Conservation (phyloP, 2,113 vertebrate species). For the Pseudopipra pipra region DNA sequence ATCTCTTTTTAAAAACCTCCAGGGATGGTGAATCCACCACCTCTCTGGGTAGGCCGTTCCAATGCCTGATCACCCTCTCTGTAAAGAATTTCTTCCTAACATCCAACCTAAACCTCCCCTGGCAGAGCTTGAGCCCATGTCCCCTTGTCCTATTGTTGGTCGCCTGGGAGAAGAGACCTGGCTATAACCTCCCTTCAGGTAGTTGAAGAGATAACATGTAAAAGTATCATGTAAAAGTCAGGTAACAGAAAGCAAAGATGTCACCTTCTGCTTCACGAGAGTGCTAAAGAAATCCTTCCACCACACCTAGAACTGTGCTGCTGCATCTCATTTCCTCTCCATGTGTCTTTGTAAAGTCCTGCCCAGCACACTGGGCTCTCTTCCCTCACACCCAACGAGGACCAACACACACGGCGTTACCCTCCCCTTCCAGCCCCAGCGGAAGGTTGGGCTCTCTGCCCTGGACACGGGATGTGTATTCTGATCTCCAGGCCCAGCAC, state of each 20-base stretch:
- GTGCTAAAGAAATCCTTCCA: background rate
- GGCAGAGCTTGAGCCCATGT: too few relatives aligned
- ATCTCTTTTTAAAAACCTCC: too few relatives aligned
- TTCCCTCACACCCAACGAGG: background rate
- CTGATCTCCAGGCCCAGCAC: background rate
- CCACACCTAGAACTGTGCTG: background rate
- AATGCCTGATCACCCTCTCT: too few relatives aligned
- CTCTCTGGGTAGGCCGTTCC: too few relatives aligned
- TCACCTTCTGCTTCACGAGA: background rate
- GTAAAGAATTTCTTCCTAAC: too few relatives aligned
- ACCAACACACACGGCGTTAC: accelerated
- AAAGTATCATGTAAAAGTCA: background rate
- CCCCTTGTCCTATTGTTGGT: too few relatives aligned
- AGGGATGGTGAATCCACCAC: too few relatives aligned
- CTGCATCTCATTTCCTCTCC: background rate
- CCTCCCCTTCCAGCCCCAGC: background rate
- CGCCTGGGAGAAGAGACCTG: too few relatives aligned
- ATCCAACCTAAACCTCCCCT: too few relatives aligned
- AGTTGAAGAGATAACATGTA: too few relatives aligned
- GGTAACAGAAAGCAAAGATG: background rate
- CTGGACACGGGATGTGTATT: background rate
- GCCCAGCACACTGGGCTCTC: background rate
- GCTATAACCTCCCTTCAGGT: too few relatives aligned
- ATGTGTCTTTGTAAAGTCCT: background rate
- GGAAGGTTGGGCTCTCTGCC: background rate